Base-by-base conservation (phyloP, 2,797 vertebrate species). In the Triplophysa bombifrons region DNA sequence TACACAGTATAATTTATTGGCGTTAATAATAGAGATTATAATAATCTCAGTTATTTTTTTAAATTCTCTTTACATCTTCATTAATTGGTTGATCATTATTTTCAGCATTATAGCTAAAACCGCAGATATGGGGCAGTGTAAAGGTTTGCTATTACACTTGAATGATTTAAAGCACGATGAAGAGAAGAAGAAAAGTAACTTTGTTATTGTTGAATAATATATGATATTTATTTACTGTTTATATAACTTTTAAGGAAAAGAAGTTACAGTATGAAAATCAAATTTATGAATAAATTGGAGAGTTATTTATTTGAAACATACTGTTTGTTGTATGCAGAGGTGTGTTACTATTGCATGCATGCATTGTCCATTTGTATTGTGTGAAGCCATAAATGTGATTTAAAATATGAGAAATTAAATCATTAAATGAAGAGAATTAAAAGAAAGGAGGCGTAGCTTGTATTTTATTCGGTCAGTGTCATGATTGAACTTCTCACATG, bases 251-350 rank as follows among this genome's bases (percentile, higher is more conserved):
- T 2, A 48, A 17, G 55, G 34, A 69, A 48, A 60, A 60, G 19
- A 3, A 61, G 55, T 77, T 70, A 61, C 56, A 41, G 53, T 20
- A 34, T 34, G 10, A 48, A 58, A 44, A 22, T 3, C 17, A 1
- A 9, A 13, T 66, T 41, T 27, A 41, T 76, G 34, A 56, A 34
- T 77, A 34, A 17, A 12, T 60, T 74, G 4, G 30, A 38, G 17
- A 41, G 17, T 61, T 30, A 48, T 25, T 70, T 25, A 30, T 22
- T 78, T 78, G 48, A 50, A 78, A 70, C 25, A 30, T 2, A 3
- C 16, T 11, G 16, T 76, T 8, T 71, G 56, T 63, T 68, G 66
- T 78, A 25, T 69, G 22, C 22, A 60, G 11, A 60, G 25, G 16
- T n/a, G 5, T 53, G 51, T 60, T 25, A 27, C 25, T 14, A 27